Evolutionary conservation across 2,797 vertebrate genomes (phyloP), one percentile per base, ranked within the genome.

Genomic region (Jordanella pulchra): DNA sequence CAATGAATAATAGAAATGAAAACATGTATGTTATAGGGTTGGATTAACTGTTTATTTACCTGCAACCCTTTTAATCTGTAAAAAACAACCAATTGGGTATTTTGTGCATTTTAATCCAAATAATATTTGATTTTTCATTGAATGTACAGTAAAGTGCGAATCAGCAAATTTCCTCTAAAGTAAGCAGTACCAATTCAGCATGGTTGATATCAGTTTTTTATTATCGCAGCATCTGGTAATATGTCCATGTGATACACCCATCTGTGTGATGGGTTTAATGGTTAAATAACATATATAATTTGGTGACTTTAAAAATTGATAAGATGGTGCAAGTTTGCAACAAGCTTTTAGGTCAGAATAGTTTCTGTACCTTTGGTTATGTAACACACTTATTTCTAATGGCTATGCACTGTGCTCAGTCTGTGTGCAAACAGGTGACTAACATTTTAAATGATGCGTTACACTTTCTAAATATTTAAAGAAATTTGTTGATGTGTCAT

Each of bases 401-500:
- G 35, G 39, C 13, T 9, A 35, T n/a, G 32, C 18, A n/a, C 58
- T 61, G 32, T 39, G 58, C 32, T 61, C 58, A 61, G 32, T 39
- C 47, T 21, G 9, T 39, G 30, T 35, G 47, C 47, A 48, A 15
- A 17, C 47, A 48, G 15, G 32, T 60, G 58, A 35, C 7, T 61
- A 13, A 39, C 39, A 35, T 39, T 61, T 61, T 39, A 61, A 61
- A 61, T 61, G 21, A 32, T 39, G 11, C 23, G 58, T 61, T 13
- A 39, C 18, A 35, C 30, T 23, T 23, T 60, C 56, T 23, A 3
- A 39, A 61, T 35, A 58, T 21, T 32, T 18, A 58, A 32, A 58
- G 28, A 32, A 30, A 30, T 21, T 28, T 32, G 56, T 58, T 58
- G 55, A 11, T 32, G 11, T 75, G 42, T 81, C 66, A 86, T 86